A percentile compares a stretch with the other conserved stretches of the same genome.
phyloP scores from a whole-genome alignment of 2,888 invertebrate species.

The Allacma fusca region DNA sequence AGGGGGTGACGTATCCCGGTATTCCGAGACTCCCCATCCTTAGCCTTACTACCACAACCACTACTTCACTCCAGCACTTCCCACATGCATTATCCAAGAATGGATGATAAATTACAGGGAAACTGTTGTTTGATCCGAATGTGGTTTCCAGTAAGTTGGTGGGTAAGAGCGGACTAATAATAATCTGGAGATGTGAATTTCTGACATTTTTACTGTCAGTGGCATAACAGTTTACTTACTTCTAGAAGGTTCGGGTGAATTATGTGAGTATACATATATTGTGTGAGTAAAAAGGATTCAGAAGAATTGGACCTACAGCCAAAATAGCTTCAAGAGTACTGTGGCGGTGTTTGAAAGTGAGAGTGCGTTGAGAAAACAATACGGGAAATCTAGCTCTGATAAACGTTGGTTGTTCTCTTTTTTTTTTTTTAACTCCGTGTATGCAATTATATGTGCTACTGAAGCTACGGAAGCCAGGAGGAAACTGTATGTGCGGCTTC shows the following conservation, averaged over 20 bases:
- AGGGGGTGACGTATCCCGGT: not conserved
- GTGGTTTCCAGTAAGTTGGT: constrained; percentile 16
- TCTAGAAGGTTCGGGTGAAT: no score
- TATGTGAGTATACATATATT: no score
- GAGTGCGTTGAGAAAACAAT: constrained; percentile 22
- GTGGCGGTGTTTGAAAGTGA: not conserved
- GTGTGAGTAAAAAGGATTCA: no score
- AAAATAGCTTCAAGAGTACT: constrained; percentile 18
- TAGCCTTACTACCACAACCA: not conserved
- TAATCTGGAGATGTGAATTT: not conserved
- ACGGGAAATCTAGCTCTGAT: constrained; percentile 17
- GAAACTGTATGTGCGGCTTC: not conserved
- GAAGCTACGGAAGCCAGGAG: not conserved
- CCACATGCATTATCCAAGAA: not conserved
- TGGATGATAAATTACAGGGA: constrained; percentile 8
- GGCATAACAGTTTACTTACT: no score
- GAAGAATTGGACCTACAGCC: not conserved
- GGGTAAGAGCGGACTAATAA: not conserved
- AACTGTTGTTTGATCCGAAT: constrained; percentile 4
- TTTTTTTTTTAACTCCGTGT: not conserved
- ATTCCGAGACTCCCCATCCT: not conserved
- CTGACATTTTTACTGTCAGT: no score
- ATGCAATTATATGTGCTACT: not conserved
- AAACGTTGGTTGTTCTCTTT: not conserved
- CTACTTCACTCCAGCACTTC: not conserved